Base-by-base conservation (phyloP, 2,888 invertebrate species). In the Archaeoteleia sp. region DNA sequence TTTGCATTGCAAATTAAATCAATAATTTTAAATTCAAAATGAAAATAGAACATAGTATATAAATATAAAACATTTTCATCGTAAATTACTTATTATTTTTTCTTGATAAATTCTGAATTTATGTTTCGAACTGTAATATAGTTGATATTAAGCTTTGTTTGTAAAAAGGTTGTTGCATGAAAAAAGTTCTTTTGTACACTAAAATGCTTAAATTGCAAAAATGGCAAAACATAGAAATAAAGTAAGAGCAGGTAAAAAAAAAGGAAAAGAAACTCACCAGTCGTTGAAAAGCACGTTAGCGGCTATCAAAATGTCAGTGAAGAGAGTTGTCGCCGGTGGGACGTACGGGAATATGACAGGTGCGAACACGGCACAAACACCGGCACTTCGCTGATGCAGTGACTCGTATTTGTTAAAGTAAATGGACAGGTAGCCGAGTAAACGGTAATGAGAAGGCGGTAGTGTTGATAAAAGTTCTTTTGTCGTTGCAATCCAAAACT, bases 281-380 rank as follows among this genome's bases (percentile, higher is more conserved):
- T 81, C 80, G 23, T 79, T 77, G 69, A 84, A 85, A 39, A 85
- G 75, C 35, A 73, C 71, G 15, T 73, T 32, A 3, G 83, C 83
- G 25, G 83, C 84, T 43, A 72, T 77, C 37, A 85, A 77, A 35
- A 85, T 79, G 51, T 85, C 85, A 8, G 81, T 78, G 34, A 85
- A 78, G 13, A 85, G 77, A 13, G 78, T 80, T 15, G 84, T 84
- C 42, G 83, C 84, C 6, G 85, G 83, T 46, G 85, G 83, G 35
- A 85, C 80, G 66, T 84, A 84, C n/a, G 85, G 84, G 42, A 85
- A 67, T 48, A 85, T 79, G 45, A 85, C 79, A 7, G 85, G 85
- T 2, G 84, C 84, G 67, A 85, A 85, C 20, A 82, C 82, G 15
- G 79, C 79, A 61, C 82, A 80, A 30, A 84, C 79, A 2, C 85